phyloP scores from a whole-genome alignment of 2,797 vertebrate species.

The Spondyliosoma cantharus region DNA sequence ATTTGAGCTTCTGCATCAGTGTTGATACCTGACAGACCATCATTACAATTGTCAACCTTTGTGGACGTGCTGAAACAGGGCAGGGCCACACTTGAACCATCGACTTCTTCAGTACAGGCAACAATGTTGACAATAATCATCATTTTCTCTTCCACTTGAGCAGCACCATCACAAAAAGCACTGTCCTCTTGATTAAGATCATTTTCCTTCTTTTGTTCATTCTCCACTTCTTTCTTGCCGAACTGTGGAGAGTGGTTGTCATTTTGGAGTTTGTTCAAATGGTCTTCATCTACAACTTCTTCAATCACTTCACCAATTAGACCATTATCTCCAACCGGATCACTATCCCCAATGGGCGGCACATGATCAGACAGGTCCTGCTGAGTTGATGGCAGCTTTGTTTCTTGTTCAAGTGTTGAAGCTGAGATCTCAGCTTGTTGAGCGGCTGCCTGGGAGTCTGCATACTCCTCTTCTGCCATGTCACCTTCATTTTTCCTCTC shows the following conservation, averaged over 20 bases:
- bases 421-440: too few species aligned
- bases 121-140: neutral
- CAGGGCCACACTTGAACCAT: neutral
- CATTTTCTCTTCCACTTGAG: neutral
- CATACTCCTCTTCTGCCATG: too few species aligned
- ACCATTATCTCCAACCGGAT: neutral
- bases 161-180: neutral
- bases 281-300: neutral
- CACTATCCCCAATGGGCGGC: rapidly evolving
- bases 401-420: too few species aligned
- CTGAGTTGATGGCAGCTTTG: too few species aligned
- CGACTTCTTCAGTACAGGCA: neutral
- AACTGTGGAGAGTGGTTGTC: neutral
- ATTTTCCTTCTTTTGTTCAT: slow-evolving; percentile 8
- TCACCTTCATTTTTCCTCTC: too few species aligned
- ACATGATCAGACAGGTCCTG: too few species aligned
- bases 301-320: neutral
- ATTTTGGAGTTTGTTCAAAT: neutral
- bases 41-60: neutral
- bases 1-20: slow-evolving; percentile 4
- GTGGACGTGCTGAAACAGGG: neutral
- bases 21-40: neutral
- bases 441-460: too few species aligned
- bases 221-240: neutral
- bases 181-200: neutral